These are phyloP conservation scores for Poeciliopsis paucimaculata DNA, from an alignment of 2,797 vertebrate genomes.

Conservation along the genomic window DNA sequence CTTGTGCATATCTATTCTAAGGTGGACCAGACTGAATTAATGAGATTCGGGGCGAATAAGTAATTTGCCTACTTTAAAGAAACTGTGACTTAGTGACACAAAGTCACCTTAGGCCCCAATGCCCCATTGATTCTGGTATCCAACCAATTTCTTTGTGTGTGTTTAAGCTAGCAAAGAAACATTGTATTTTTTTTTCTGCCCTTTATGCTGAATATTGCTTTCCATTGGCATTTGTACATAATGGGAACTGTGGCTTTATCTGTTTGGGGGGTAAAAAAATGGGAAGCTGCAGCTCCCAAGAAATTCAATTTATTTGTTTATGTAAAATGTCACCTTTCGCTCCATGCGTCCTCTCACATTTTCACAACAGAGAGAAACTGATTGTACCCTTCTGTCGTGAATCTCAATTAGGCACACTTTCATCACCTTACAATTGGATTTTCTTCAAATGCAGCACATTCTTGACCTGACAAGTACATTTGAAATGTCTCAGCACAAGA, in stretches of 20 bases:
- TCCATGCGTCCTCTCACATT: conserved; percentile 37
- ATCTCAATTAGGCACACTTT: conserved; percentile 46
- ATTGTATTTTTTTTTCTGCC: conserved; percentile 26
- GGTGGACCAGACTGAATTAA: neutral
- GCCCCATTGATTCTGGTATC: conserved; percentile 32
- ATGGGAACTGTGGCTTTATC: conserved; percentile 47
- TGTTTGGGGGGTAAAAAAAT: conserved; percentile 15
- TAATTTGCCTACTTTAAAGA: neutral
- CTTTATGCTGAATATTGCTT: conserved; percentile 54
- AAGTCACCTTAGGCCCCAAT: conserved; percentile 6
- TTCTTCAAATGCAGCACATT: conserved; percentile 33
- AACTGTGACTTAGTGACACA: conserved; percentile 22
- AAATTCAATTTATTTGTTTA: conserved; percentile 71
- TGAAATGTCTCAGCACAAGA: conserved; percentile 38
- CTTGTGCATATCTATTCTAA: neutral
- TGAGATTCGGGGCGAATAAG: neutral
- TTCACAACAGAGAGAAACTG: conserved; percentile 36
- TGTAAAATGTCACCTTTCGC: conserved; percentile 62
- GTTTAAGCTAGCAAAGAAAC: conserved; percentile 33
- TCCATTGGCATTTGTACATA: conserved; percentile 63
- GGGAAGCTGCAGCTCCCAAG: conserved; percentile 29
- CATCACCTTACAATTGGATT: conserved; percentile 26
- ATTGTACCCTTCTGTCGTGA: conserved; percentile 45
- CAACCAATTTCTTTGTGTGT: conserved; percentile 3
- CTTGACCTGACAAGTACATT: conserved; percentile 37